These are phyloP conservation scores for Ectemnius lituratus DNA, from an alignment of 2,888 invertebrate genomes.

Conservation along the genomic window DNA sequence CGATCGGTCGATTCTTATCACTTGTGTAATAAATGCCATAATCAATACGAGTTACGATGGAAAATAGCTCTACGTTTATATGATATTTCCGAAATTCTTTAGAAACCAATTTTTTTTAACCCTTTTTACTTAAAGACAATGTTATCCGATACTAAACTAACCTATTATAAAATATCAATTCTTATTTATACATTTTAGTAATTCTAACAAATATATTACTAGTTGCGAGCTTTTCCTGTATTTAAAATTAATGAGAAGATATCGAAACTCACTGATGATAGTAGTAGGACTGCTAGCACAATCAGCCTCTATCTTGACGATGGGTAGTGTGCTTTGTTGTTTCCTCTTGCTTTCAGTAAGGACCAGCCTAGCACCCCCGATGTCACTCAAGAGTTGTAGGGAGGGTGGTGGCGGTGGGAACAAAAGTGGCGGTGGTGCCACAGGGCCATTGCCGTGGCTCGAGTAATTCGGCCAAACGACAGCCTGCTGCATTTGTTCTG, in stretches of 20 bases:
- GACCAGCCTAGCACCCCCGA: conserved; percentile 82
- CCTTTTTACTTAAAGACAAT: too few species aligned
- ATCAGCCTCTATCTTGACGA: conserved; percentile 88
- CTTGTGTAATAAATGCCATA: too few species aligned
- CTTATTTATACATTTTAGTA: background rate
- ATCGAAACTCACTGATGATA: conserved; percentile 69
- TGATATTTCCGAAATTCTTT: too few species aligned
- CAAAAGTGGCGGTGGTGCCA: conserved; percentile 77
- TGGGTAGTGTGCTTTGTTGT: conserved; percentile 80
- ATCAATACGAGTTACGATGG: background rate
- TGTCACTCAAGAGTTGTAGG: conserved; percentile 80
- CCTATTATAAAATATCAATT: too few species aligned
- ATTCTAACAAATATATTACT: background rate
- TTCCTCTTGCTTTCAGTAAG: conserved; percentile 81
- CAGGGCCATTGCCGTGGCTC: conserved; percentile 76
- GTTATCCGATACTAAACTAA: too few species aligned
- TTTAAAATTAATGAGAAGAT: too few species aligned
- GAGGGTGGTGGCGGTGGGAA: conserved; percentile 83
- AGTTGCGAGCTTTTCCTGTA: too few species aligned
- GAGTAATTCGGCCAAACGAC: conserved; percentile 87
- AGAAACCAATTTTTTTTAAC: too few species aligned
- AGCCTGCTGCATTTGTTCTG: conserved; percentile 85
- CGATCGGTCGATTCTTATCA: too few species aligned
- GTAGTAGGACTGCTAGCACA: conserved; percentile 72
- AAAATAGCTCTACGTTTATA: background rate